Percentiles rank a stretch among this genome's conserved stretches.
Conservation (phyloP, 2,113 vertebrate genomes). For the Regulus satrapa region DNA sequence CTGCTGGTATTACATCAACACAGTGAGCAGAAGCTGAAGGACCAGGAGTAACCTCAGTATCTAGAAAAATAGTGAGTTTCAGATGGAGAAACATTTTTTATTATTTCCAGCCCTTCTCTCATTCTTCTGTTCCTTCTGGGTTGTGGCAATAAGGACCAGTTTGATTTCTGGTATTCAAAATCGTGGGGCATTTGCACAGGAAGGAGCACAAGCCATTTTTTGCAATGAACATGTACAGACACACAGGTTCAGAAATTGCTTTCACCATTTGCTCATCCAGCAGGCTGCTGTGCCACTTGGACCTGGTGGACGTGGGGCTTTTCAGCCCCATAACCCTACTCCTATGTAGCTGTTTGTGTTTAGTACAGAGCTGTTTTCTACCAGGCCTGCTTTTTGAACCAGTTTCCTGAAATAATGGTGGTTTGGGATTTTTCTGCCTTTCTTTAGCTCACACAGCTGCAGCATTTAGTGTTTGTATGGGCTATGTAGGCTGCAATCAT, state of each 20-base stretch:
- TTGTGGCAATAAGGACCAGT: not conserved
- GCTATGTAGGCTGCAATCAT: not conserved
- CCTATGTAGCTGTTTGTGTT: not conserved
- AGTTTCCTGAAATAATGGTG: not conserved
- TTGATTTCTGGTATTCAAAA: not conserved
- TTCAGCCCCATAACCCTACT: not conserved
- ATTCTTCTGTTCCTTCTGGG: not conserved
- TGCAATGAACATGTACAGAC: not conserved
- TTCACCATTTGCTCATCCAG: not conserved
- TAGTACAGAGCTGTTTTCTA: not conserved
- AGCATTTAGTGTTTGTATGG: not conserved
- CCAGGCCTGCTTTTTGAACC: not conserved
- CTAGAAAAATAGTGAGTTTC: not conserved
- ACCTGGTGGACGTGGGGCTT: not conserved
- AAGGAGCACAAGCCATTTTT: not conserved
- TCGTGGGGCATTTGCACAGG: accelerated
- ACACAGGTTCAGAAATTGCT: not conserved
- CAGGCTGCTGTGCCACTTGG: not conserved
- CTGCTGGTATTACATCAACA: not conserved
- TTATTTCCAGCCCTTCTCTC: not conserved
- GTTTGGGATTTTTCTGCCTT: not conserved
- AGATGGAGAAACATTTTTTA: not conserved
- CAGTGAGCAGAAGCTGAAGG: not conserved
- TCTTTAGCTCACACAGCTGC: not conserved
- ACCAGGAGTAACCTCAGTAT: not conserved